Evolutionary conservation across 2,888 invertebrate species (phyloP).

Genomic region (Acanthosepion lycidas): DNA sequence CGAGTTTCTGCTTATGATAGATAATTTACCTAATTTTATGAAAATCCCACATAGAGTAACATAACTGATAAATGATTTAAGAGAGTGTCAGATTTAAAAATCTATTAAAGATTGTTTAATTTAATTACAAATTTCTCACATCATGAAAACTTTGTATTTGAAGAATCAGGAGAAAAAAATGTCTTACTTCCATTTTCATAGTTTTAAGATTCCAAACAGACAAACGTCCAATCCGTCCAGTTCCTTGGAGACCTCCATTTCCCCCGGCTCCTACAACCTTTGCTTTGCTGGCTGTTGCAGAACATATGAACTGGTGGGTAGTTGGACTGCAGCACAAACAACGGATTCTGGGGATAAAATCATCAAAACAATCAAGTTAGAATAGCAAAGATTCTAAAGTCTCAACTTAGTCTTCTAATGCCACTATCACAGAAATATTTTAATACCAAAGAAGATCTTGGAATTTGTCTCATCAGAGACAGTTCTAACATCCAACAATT

Average conservation of each 20-base stretch:
- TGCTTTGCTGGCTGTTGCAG: slow-evolving; percentile 60
- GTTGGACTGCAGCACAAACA: slow-evolving; percentile 77
- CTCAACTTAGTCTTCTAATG: background rate
- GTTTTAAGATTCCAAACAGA: slow-evolving; percentile 79
- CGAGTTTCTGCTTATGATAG: no score
- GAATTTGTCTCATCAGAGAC: no score
- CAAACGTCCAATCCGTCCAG: slow-evolving; percentile 75
- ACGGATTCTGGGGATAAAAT: slow-evolving; percentile 74
- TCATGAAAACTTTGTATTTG: background rate
- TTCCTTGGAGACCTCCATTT: slow-evolving; percentile 53
- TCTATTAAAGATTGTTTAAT: no score
- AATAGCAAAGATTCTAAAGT: background rate
- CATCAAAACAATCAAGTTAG: background rate
- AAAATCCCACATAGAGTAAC: no score
- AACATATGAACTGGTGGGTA: slow-evolving; percentile 76
- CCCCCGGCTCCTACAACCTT: slow-evolving; percentile 58
- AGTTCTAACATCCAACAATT: no score
- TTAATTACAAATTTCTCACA: no score
- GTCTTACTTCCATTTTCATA: slow-evolving; percentile 77
- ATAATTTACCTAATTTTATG: no score
- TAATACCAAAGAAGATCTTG: no score
- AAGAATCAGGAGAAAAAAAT: background rate
- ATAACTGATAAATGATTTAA: no score
- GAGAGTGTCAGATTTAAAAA: no score
- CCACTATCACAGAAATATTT: background rate